A percentile compares a stretch with the other conserved stretches of the same genome.
Evolutionary conservation across 1,140 invertebrate species (phyloP).

Genomic region (Brachionus manjavacas): DNA sequence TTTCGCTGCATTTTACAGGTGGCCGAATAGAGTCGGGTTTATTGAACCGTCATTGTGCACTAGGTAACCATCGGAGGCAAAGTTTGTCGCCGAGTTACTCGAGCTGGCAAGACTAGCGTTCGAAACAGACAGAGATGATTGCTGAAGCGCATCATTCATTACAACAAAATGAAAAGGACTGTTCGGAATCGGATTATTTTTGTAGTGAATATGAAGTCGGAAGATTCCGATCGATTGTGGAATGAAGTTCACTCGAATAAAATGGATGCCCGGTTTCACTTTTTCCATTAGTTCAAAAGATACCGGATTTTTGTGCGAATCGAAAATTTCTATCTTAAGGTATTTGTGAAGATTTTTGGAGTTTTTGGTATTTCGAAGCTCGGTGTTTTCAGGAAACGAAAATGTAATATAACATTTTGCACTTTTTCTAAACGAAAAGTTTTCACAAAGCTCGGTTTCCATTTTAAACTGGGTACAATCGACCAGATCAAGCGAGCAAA

Average conservation of each 20-base stretch:
- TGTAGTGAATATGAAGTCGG: not conserved
- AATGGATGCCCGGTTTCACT: not conserved
- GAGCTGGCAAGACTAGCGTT: not conserved
- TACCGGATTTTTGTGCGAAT: not conserved
- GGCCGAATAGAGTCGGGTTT: not conserved
- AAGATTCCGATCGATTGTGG: slow-evolving; percentile 5
- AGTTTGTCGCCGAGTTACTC: not conserved
- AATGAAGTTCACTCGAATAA: not conserved
- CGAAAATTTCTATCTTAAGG: not conserved
- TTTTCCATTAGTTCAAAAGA: slow-evolving; percentile 21
- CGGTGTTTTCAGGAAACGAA: not conserved
- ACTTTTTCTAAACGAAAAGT: slow-evolving; percentile 20
- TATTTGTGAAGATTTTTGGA: slow-evolving; percentile 17
- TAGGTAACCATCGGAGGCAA: not conserved
- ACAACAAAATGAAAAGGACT: slow-evolving; percentile 36
- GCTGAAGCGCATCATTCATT: not conserved
- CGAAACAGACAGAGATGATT: not conserved
- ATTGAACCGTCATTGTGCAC: not conserved
- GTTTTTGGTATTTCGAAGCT: not conserved
- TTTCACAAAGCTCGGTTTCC: not conserved
- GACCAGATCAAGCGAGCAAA: not conserved
- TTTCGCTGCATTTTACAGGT: not conserved
- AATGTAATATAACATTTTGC: slow-evolving; percentile 3
- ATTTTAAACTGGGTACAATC: slow-evolving; percentile 1
- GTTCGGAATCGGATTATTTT: not conserved